Conservation (phyloP, 2,888 invertebrate species). For the Lasioglossum villosulum region DNA sequence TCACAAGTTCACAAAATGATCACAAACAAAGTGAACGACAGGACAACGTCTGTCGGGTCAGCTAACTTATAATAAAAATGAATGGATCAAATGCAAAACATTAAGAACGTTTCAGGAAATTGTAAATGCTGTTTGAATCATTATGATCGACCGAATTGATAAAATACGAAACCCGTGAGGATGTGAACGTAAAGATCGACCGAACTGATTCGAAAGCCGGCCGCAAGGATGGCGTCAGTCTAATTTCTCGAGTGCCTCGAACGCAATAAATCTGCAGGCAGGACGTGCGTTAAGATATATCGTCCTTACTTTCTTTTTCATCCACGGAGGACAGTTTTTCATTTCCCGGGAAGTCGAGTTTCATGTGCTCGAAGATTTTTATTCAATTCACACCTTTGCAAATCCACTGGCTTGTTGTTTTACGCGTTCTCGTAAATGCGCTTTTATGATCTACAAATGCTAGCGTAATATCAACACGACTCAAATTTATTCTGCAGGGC, state of each 20-base stretch:
- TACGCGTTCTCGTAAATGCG: not conserved
- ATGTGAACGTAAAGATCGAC: conserved; percentile 32
- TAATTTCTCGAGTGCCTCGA: conserved; percentile 53
- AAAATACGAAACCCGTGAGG: conserved; percentile 5
- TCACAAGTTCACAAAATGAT: too few relatives aligned
- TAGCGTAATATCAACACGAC: not conserved
- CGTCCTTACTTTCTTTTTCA: conserved; percentile 39
- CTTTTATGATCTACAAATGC: conserved; percentile 1
- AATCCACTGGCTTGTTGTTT: not conserved
- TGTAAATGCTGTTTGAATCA: not conserved
- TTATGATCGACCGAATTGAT: not conserved
- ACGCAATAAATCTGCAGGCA: conserved; percentile 48
- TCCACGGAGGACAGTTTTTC: conserved; percentile 20
- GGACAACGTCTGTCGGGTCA: too few relatives aligned
- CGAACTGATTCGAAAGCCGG: conserved; percentile 35
- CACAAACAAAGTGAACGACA: too few relatives aligned
- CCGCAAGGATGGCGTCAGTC: conserved; percentile 40
- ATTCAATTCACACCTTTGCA: not conserved
- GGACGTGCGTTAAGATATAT: conserved; percentile 56
- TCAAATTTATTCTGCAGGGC: not conserved
- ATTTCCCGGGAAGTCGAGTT: conserved; percentile 3
- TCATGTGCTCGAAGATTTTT: not conserved
- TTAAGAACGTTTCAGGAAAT: not conserved
- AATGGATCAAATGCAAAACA: not conserved
- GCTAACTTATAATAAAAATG: too few relatives aligned